Conservation (phyloP, 2,113 vertebrate genomes). For the Notothenia rossii region DNA sequence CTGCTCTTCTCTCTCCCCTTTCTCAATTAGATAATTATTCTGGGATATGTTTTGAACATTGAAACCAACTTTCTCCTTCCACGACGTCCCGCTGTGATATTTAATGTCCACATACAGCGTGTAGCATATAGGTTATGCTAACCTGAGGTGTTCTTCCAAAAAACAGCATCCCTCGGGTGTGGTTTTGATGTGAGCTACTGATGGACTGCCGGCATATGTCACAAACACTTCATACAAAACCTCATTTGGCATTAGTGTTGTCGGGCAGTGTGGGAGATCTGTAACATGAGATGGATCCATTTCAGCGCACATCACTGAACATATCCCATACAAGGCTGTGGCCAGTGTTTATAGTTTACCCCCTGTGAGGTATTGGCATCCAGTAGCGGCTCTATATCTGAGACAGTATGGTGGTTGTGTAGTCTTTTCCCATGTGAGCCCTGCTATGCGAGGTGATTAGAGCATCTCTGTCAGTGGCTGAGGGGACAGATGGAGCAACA, state of each 20-base stretch:
- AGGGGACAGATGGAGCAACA: conserved; percentile 87
- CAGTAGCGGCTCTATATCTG: conserved; percentile 67
- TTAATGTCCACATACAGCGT: conserved; percentile 34
- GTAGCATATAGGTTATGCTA: conserved; percentile 55
- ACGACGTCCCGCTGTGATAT: conserved; percentile 53
- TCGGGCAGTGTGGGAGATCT: conserved; percentile 73
- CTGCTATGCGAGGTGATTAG: conserved; percentile 83
- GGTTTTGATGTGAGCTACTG: conserved; percentile 73
- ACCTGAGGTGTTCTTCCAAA: conserved; percentile 54
- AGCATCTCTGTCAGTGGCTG: conserved; percentile 77
- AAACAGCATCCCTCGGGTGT: conserved; percentile 54
- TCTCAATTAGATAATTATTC: conserved; percentile 53
- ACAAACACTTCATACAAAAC: conserved; percentile 71
- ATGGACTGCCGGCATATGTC: conserved; percentile 74
- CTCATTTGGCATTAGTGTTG: conserved; percentile 72
- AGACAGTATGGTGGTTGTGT: conserved; percentile 76
- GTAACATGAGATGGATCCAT: conserved; percentile 81
- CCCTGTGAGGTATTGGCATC: conserved; percentile 79
- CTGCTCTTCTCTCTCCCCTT: conserved; percentile 27
- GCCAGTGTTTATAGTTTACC: conserved; percentile 81
- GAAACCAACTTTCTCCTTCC: conserved; percentile 34
- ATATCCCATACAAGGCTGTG: conserved; percentile 78
- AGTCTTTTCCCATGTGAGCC: conserved; percentile 80
- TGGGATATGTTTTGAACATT: conserved; percentile 35
- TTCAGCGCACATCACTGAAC: conserved; percentile 77